Evolutionary conservation across 2,113 vertebrate genomes (phyloP).

Genomic region (Junco hyemalis): DNA sequence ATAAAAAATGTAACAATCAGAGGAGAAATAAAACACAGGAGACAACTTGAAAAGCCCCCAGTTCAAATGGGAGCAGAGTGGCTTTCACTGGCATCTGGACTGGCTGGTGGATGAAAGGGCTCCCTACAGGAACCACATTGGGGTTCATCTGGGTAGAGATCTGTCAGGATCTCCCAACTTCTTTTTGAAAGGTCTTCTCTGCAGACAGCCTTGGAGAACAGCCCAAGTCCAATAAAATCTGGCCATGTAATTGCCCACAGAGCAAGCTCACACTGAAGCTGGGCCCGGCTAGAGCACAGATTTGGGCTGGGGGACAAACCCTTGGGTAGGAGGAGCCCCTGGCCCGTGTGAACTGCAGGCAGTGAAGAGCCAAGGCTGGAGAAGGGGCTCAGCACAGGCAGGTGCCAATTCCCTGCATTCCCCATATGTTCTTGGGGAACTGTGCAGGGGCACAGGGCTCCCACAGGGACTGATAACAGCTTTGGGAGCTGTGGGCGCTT

Average conservation of each 20-base stretch:
- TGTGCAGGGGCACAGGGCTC: accelerated
- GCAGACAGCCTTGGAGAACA: background rate
- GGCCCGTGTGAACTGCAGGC: background rate
- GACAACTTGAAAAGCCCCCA: background rate
- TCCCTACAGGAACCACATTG: background rate
- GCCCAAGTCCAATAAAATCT: background rate
- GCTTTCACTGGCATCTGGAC: background rate
- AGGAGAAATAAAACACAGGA: background rate
- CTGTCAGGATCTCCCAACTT: background rate
- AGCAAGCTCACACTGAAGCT: accelerated
- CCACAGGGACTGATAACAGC: background rate
- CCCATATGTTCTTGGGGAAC: accelerated
- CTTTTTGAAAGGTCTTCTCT: background rate
- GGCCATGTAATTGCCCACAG: accelerated
- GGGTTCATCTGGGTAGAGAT: background rate
- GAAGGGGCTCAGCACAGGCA: background rate
- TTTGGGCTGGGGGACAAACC: background rate
- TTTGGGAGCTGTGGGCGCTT: background rate
- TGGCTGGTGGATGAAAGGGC: background rate
- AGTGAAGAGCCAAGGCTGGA: background rate
- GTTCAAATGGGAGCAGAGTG: background rate
- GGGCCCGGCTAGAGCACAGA: too few species aligned
- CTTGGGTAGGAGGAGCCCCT: background rate
- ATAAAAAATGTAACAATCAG: background rate
- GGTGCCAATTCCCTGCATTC: background rate